Base-by-base conservation (phyloP, 2,888 invertebrate genomes). In the Nemotelus nigrinus region DNA sequence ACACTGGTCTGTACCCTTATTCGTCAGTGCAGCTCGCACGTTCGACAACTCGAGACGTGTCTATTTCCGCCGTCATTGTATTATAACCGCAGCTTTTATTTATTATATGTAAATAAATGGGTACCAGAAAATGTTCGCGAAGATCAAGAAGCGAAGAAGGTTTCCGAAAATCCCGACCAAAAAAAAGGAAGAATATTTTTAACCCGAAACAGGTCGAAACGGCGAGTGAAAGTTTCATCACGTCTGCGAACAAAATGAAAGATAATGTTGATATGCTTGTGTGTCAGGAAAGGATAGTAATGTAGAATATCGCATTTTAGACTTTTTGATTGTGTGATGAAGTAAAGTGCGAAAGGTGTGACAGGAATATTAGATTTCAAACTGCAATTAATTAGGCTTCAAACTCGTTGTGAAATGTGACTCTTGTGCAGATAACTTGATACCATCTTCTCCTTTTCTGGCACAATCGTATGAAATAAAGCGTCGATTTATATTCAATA, bases 181-280 rank as follows among this genome's bases (percentile, higher is more conserved):
- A 63, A 25, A 72, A 63, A 60, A 43, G 75, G 47, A 75, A 75
- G 47, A 63, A 63, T 60, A n/a, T 75, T 58, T 75, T 75, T 63
- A 75, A 75, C 60, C 75, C 75, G n/a, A 75, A 75, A 60, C 58
- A 47, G 45, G 63, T n/a, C n/a, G 75, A 64, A 64, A 1, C 25
- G 25, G 25, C 25, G 25, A 25, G 25, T 25, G 1, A 25, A 25
- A 25, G 25, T 25, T 25, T 25, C 25, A 25, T 0, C 25, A 25
- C 25, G 25, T 25, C 25, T 25, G 25, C 25, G 25, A 25, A 25
- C 25, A 25, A 43, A 75, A 44, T 64, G 64, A 64, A 64, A 64
- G 5, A 64, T 44, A 64, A 64, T 64, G n/a, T n/a, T 64, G 64
- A 64, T 44, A 64, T 44, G 44, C 1, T 5, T 64, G 25, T 25